phyloP scores from a whole-genome alignment of 2,113 vertebrate genomes.

The Lipophrys pholis region DNA sequence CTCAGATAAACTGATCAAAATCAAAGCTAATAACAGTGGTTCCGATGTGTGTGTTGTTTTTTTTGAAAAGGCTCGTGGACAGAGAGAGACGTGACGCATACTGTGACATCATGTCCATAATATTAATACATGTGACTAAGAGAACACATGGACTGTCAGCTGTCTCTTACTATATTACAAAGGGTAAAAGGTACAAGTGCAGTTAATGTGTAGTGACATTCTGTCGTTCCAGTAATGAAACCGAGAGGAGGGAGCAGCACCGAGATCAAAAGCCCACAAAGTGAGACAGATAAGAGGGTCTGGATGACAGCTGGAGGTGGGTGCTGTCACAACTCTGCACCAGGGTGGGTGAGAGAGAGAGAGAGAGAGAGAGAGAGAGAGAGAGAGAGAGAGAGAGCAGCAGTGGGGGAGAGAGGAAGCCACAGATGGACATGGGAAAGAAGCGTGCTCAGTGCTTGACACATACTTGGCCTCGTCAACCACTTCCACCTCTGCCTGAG shows the following conservation, averaged over 20 bases:
- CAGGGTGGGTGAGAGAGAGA: slow-evolving; percentile 23
- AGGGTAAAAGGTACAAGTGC: neutral
- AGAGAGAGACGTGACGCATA: neutral
- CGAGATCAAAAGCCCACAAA: slow-evolving; percentile 41
- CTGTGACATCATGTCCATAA: neutral
- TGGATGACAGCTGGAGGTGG: slow-evolving; percentile 43
- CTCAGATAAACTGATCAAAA: neutral
- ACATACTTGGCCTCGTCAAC: slow-evolving; percentile 99
- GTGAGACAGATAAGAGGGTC: slow-evolving; percentile 33
- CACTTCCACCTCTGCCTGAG: slow-evolving; percentile 96
- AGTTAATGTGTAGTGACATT: neutral
- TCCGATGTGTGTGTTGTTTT: neutral
- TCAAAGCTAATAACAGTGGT: neutral
- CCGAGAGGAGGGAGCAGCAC: slow-evolving; percentile 16
- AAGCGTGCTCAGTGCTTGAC: slow-evolving; percentile 19
- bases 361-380: slow-evolving; percentile 8
- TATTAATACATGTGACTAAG: neutral
- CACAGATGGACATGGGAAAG: slow-evolving; percentile 46
- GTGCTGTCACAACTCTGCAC: slow-evolving; percentile 45
- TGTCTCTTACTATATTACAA: neutral
- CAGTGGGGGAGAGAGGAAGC: slow-evolving; percentile 41
- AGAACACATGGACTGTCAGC: neutral
- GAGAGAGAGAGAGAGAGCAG: slow-evolving; percentile 23
- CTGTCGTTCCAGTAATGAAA: neutral
- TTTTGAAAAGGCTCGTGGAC: neutral